Evolutionary conservation across 2,797 vertebrate genomes (phyloP).

Genomic region (Dendrocincla tyrannina): DNA sequence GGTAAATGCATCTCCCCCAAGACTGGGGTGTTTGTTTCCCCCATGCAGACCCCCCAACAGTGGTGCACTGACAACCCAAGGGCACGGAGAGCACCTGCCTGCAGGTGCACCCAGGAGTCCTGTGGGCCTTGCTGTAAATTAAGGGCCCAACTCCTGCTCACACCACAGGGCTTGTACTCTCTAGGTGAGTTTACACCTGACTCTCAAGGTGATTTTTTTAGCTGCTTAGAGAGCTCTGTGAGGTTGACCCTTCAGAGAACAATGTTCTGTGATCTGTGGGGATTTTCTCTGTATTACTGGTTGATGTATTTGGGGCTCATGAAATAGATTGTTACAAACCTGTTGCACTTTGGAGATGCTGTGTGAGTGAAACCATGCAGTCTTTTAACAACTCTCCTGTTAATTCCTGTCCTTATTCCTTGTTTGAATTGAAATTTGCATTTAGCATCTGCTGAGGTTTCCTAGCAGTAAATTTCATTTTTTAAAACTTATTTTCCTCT

Average conservation of each 20-base stretch:
- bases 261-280: neutral
- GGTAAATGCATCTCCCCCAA: neutral
- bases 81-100: accelerated
- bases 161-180: neutral
- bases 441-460: neutral
- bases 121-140: neutral
- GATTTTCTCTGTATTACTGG: neutral
- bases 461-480: neutral
- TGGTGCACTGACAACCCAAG: neutral
- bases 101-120: neutral
- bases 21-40: accelerated
- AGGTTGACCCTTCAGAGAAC: neutral
- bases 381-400: neutral
- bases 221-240: neutral
- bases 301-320: neutral
- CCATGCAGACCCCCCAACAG: neutral
- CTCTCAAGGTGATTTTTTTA: neutral
- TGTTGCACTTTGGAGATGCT: neutral
- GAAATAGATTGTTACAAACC: neutral
- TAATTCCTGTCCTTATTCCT: neutral
- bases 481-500: neutral
- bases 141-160: neutral
- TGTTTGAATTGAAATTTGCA: neutral
- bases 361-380: neutral
- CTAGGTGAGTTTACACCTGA: neutral